Percentiles rank a stretch among this genome's conserved stretches.
Conservation (phyloP, 2,113 vertebrate genomes). For the Rana temporaria region DNA sequence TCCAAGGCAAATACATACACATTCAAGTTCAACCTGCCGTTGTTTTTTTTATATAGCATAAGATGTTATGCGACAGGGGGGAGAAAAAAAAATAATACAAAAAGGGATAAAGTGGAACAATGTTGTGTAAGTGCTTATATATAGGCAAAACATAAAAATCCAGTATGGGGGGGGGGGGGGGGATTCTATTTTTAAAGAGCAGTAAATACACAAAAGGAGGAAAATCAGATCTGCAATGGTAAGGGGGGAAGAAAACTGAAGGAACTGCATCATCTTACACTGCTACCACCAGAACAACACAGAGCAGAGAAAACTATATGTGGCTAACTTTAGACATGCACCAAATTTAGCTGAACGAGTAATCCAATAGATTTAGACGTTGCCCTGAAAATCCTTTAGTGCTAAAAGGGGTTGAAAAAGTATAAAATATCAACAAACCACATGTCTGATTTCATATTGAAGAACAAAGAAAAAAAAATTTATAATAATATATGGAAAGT, state of each 20-base stretch:
- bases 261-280: constrained; percentile 3
- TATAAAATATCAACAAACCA: constrained; percentile 26
- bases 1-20: constrained; percentile 50
- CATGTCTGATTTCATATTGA: neutral
- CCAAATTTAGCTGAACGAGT: neutral
- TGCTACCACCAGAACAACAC: neutral
- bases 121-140: neutral
- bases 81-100: neutral
- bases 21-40: constrained; percentile 23
- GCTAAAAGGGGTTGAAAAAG: constrained; percentile 35
- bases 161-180: neutral
- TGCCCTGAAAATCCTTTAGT: neutral
- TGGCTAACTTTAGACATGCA: constrained; percentile 1
- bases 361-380: neutral
- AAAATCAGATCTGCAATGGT: neutral
- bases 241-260: neutral
- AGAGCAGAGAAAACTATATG: neutral
- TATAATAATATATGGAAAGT: constrained; percentile 56
- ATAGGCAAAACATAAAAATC: constrained; percentile 6
- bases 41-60: constrained; percentile 6
- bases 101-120: neutral
- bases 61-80: neutral
- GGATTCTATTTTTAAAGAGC: neutral
- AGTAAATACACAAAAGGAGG: neutral
- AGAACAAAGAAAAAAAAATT: constrained; percentile 11